Conservation (phyloP, 1,140 invertebrate genomes). For the Uloborus diversus region DNA sequence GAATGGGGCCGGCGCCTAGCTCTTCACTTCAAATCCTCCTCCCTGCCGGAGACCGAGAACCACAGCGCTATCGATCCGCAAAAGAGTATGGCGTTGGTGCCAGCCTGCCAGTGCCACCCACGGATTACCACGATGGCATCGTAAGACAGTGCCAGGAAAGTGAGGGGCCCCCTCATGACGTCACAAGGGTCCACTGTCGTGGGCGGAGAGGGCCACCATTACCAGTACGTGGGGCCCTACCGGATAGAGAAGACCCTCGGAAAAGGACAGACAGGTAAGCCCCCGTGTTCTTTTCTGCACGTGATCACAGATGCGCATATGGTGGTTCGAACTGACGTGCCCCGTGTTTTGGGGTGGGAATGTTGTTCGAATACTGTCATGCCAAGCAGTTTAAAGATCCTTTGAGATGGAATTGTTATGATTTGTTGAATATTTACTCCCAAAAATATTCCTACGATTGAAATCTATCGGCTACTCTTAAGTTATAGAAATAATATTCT, state of each 20-base stretch:
- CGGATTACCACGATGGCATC: constrained; percentile 3
- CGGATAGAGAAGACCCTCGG: constrained; percentile 97
- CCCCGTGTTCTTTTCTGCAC: too few relatives aligned
- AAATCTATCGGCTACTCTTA: too few relatives aligned
- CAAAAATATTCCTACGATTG: too few relatives aligned
- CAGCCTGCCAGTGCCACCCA: neutral
- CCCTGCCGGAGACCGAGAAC: neutral
- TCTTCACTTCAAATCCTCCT: neutral
- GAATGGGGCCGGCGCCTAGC: constrained; percentile 4
- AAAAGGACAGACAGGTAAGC: constrained; percentile 90
- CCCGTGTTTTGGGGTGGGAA: too few relatives aligned
- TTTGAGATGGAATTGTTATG: too few relatives aligned
- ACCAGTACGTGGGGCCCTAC: constrained; percentile 96
- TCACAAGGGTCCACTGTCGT: constrained; percentile 25
- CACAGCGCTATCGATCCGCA: neutral
- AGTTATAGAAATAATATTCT: too few relatives aligned
- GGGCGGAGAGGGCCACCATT: constrained; percentile 55
- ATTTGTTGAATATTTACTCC: too few relatives aligned
- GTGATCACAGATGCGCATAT: too few relatives aligned
- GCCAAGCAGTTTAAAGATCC: too few relatives aligned
- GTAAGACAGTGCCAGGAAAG: neutral
- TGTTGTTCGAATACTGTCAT: too few relatives aligned
- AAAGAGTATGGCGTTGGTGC: too few relatives aligned
- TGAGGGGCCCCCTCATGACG: constrained; percentile 39
- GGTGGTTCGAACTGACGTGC: too few relatives aligned